Evolutionary conservation across 2,113 vertebrate species (phyloP), one percentile per base, ranked within the genome.

Genomic region (Ramphastos sulfuratus): DNA sequence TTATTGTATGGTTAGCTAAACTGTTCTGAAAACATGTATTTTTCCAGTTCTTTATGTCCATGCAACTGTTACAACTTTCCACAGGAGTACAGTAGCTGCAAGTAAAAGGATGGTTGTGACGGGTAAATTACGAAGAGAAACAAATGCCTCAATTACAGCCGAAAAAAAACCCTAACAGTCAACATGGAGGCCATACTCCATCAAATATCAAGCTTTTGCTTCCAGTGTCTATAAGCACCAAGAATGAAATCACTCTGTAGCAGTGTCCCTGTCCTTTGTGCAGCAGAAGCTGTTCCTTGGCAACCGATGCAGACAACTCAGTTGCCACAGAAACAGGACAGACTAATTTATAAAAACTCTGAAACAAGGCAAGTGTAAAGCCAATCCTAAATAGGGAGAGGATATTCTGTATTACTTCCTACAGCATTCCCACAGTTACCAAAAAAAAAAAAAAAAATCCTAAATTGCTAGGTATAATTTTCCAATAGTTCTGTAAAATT

Each of bases 271-370:
- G 73, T 93, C 96, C 97, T 97, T 97, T 96, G 97, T 98, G 97
- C 96, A 28, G 98, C 97, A 98, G 97, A 97, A 97, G 92, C 98
- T 97, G 99, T 98, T 99, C 92, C 99, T 98, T 98, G 98, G 99
- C 99, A 99, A 99, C 99, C 97, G 35, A 82, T 94, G 93, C 97
- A 96, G 98, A 97, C 98, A 98, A 98, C 87, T 97, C 95, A 96
- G 98, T 99, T 98, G 95, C 98, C 98, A 99, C 82, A 97, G 98
- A 98, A 98, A 99, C 98, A 7, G 83, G 93, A 94, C 95, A 97
- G 97, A 96, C 92, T 87, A 88, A 97, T 97, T 96, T 96, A 96
- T 95, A 95, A 97, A 97, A 96, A 93, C 92, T 95, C 93, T 87
- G 95, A 96, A 97, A 98, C 95, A 97, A 97, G 97, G 96, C 96